Base-by-base conservation (phyloP, 2,113 vertebrate species). In the Pterocles gutturalis region DNA sequence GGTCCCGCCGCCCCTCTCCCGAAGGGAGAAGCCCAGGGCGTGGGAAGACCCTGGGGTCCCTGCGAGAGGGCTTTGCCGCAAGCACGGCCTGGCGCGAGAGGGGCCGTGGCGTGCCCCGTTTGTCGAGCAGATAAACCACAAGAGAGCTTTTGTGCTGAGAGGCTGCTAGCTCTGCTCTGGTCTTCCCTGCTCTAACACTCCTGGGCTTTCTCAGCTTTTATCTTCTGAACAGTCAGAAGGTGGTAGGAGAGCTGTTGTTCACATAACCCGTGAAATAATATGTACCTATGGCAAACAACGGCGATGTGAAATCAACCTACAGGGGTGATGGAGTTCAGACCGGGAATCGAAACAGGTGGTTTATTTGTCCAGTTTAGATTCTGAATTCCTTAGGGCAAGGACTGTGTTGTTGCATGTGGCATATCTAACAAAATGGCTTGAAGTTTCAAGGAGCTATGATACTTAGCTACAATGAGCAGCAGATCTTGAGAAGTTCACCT, bases 111-210 rank as follows among this genome's bases (percentile, higher is more conserved):
- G 31, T 3, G 43, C 41, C 9, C 9, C 0, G 29, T 1, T 4
- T 8, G 0, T 5, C 24, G 48, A n/a, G 31, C 28, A 3, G 8
- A 1, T 10, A 1, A 49, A 26, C 13, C 13, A 1, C 60, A 0
- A 4, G 53, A 10, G 45, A 15, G 5, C 12, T 1, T 41, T 0
- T 2, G 43, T 31, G 58, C 67, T 0, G 20, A 2, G 58, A 4
- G 28, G 34, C 82, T 28, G 49, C 51, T 1, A 5, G 17, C 51
- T 12, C 66, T 1, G 66, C 46, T 14, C 49, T 3, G 17, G 1
- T 0, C 18, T 34, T 36, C 4, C 28, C 12, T 13, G 5, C 38
- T 45, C 2, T 2, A 1, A 15, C 29, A 1, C 36, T 69, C 19
- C 21, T 10, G 4, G 20, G 7, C 48, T 19, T 21, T 45, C 33